Base-by-base conservation (phyloP, 1,140 invertebrate species). In the Bombus waltoni region DNA sequence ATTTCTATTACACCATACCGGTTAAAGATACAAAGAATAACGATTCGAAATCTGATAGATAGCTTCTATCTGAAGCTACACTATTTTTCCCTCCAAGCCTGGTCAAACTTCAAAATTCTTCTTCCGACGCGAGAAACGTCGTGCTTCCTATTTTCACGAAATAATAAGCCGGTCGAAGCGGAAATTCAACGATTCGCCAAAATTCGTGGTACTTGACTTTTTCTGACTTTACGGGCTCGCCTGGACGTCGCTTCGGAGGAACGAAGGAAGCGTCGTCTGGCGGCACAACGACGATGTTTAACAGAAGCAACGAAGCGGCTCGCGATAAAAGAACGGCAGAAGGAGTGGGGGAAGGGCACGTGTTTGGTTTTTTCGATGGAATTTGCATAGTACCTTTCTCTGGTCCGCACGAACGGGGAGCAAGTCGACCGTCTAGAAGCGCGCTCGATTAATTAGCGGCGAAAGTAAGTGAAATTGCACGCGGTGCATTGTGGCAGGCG, bases 381-480 rank as follows among this genome's bases (percentile, higher is more conserved):
- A 80, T 89, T 85, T 89, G 78, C 83, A 85, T 75, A 57, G 44
- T 42, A 47, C 72, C 75, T 84, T 76, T 78, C 85, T 80, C 72
- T 81, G 81, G 78, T 62, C 79, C 73, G 81, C 83, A 66, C 71
- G 78, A 44, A 85, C 38, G 62, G 53, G 44, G 32, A 32, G 78
- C 35, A 88, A 87, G 59, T 76, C 71, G 72, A 11, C 57, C n/a
- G 81, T 73, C 47, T 81, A 68, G 81, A 53, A 77, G 47, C 22
- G 65, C 38, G 72, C 78, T 74, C 86, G 83, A 91, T 92, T 90
- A 92, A 93, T 93, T 92, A 92, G 88, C 84, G 86, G 91, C 91
- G 92, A 93, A 93, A 93, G 92, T 91, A 90, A 93, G 92, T 92
- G 92, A 92, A 92, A 93, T 92, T 91, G 87, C 83, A 44, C 83